A percentile compares a stretch with the other conserved stretches of the same genome.
Evolutionary conservation across 2,797 vertebrate species (phyloP).

Genomic region (Hydrophis major): DNA sequence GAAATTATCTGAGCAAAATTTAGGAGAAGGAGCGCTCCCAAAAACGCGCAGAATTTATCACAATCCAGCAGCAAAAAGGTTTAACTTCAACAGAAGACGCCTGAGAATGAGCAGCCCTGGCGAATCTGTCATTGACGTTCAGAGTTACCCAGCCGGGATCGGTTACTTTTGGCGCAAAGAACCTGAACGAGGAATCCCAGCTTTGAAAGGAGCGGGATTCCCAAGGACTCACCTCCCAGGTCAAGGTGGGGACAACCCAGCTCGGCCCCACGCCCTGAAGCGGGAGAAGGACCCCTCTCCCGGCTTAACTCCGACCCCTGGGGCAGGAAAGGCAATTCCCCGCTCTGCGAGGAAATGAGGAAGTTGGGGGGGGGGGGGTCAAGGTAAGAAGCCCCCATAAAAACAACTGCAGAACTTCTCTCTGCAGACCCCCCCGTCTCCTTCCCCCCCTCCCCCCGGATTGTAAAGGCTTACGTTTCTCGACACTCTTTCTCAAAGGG

Average conservation of each 20-base stretch:
- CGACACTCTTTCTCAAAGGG: neutral
- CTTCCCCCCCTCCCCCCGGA: neutral
- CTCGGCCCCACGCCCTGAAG: neutral
- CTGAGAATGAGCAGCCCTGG: neutral
- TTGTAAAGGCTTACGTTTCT: neutral
- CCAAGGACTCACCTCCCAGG: conserved; percentile 44
- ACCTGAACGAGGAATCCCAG: conserved; percentile 50
- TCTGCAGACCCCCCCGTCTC: neutral
- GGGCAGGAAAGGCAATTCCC: neutral
- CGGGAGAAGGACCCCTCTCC: neutral
- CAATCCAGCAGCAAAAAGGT: neutral
- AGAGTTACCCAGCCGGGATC: conserved; percentile 42
- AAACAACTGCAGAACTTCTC: too few species aligned
- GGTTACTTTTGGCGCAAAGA: conserved; percentile 85
- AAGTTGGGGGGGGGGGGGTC: neutral
- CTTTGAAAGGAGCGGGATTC: conserved; percentile 38
- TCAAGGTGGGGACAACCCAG: conserved; percentile 1
- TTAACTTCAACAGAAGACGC: neutral
- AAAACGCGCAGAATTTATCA: neutral
- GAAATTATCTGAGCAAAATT: neutral
- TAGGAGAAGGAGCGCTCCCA: neutral
- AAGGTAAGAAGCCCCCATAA: neutral
- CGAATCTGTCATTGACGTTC: conserved; percentile 42
- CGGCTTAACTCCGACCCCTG: neutral
- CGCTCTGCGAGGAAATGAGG: neutral